Conservation (phyloP, 2,113 vertebrate species). For the Dascyllus trimaculatus region DNA sequence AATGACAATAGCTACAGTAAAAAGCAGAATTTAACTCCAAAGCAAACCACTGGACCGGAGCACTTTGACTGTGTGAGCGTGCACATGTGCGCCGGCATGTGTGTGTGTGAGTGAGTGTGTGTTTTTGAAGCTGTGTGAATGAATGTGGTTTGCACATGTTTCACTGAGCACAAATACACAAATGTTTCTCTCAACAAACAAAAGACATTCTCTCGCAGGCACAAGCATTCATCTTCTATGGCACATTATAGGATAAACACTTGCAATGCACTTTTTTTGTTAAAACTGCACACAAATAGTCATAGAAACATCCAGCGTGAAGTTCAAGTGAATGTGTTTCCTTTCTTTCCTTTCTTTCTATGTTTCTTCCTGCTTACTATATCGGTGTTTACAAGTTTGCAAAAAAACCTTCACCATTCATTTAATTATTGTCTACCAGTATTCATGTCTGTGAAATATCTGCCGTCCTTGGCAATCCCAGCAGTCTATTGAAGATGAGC, state of each 20-base stretch:
- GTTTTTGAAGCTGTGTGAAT: not conserved
- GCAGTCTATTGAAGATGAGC: slow-evolving; percentile 71
- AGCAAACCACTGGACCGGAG: slow-evolving; percentile 9
- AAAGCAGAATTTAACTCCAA: slow-evolving; percentile 24
- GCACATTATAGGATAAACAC: no score
- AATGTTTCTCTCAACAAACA: not conserved
- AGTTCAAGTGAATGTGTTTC: not conserved
- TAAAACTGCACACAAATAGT: not conserved
- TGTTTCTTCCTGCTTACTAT: not conserved
- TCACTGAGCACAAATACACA: not conserved
- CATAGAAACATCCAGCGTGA: no score
- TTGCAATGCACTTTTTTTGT: not conserved
- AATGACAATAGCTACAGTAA: slow-evolving; percentile 57
- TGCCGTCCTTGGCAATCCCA: slow-evolving; percentile 67
- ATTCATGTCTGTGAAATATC: slow-evolving; percentile 50
- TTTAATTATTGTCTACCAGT: slow-evolving; percentile 14
- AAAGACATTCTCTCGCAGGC: not conserved
- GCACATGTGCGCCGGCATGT: not conserved
- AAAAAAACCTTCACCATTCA: not conserved
- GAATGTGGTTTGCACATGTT: not conserved
- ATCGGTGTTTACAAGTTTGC: slow-evolving; percentile 25
- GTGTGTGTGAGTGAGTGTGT: not conserved
- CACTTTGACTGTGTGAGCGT: not conserved
- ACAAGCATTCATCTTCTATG: not conserved
- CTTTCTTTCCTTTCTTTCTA: not conserved